Evolutionary conservation across 2,888 invertebrate species (phyloP), one percentile per base, ranked within the genome.

Genomic region (Nomada goodeniana): DNA sequence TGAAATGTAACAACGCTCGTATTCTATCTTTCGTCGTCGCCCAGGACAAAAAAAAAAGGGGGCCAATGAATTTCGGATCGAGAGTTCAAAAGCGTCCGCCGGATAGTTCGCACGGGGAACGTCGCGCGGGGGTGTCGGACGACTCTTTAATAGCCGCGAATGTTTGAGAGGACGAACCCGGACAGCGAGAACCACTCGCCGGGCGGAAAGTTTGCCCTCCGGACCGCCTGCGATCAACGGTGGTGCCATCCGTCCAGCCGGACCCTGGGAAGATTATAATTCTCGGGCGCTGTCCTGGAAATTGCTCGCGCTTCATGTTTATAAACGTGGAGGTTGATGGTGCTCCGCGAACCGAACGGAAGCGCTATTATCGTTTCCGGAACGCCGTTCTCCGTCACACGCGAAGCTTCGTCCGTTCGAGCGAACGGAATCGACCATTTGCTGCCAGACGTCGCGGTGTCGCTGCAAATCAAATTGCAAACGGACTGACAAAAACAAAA

Each of bases 71-170:
- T 36, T 36, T 36, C 5, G 36, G 36, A 36, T 36, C 0, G 36
- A 36, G 7, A 7, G 36, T 7, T 7, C 7, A 7, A 36, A 36
- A 36, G n/a, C 57, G 36, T 10, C 23, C 9, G 23, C 3, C 18
- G 18, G 42, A 29, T 67, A 10, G 60, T 75, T 74, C 68, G 42
- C 29, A 50, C 23, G 18, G 47, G 65, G 76, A 79, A 81, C 63
- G 67, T 36, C 36, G 1, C 57, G 29, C 52, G 52, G 75, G 65
- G n/a, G 61, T 72, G 63, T 74, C 26, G 69, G 82, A 76, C 61
- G 80, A 74, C 78, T 72, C 73, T 61, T 82, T 84, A 82, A 88
- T 84, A 84, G 86, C 77, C 83, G 75, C 77, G 86, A 87, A 88
- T 88, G 84, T 84, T 82, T 81, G 65, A 81, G 57, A 29, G 61